phyloP scores from a whole-genome alignment of 2,113 vertebrate species.

The Gambusia holbrooki region DNA sequence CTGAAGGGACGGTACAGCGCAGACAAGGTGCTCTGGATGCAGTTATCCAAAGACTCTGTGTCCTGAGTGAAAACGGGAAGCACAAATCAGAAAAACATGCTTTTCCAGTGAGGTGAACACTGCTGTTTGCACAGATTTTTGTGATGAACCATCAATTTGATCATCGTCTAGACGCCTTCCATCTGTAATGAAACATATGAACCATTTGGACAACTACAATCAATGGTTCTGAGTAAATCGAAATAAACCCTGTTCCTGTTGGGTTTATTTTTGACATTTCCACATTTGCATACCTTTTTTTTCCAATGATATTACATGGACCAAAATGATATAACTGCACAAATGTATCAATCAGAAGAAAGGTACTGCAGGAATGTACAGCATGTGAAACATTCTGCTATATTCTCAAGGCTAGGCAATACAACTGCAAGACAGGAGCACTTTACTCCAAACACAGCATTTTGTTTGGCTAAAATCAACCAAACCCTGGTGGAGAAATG shows the following conservation, averaged over 20 bases:
- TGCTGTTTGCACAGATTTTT: background rate
- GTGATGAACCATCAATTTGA: no score
- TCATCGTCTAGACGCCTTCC: no score
- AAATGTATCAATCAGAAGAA: background rate
- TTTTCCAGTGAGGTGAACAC: background rate
- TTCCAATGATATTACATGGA: background rate
- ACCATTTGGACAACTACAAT: background rate
- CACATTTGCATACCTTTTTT: background rate
- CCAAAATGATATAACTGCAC: background rate
- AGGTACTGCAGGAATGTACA: background rate
- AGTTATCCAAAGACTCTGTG: slow-evolving; percentile 83
- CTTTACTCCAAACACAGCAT: background rate
- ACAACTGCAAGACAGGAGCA: background rate
- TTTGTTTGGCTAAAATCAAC: background rate
- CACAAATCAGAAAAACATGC: background rate
- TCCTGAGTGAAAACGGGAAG: slow-evolving; percentile 70
- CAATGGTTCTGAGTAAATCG: background rate
- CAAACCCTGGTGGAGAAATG: background rate
- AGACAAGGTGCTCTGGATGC: slow-evolving; percentile 84
- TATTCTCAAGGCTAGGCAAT: background rate
- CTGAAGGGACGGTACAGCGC: slow-evolving; percentile 83
- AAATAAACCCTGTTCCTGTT: background rate
- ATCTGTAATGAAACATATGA: no score
- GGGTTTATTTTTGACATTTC: background rate
- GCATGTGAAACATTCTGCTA: background rate